A percentile compares a stretch with the other conserved stretches of the same genome.
These are phyloP conservation scores for Typhlichthys eigenmanni DNA, from an alignment of 2,797 vertebrate species.

Conservation along the genomic window DNA sequence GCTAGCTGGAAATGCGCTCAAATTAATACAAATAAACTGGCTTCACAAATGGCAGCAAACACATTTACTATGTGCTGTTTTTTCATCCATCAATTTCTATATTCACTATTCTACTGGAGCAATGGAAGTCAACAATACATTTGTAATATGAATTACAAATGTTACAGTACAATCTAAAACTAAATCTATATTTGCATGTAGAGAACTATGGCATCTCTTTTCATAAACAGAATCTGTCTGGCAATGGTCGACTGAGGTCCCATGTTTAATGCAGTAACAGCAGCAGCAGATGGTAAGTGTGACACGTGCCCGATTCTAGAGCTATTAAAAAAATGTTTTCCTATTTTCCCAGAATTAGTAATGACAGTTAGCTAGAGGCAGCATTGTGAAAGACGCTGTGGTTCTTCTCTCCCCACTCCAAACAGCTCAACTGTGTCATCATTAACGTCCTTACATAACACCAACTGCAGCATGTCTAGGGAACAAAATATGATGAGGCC, in stretches of 20 bases:
- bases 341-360: slow-evolving; percentile 10
- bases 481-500: slow-evolving; percentile 65
- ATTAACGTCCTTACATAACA: slow-evolving; percentile 70
- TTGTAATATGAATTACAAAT: too few species aligned
- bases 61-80: too few species aligned
- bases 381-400: background rate
- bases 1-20: slow-evolving; percentile 18
- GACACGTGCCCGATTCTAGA: background rate
- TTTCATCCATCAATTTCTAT: too few species aligned
- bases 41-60: too few species aligned
- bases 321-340: background rate
- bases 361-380: slow-evolving; percentile 27
- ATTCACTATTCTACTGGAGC: too few species aligned
- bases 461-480: slow-evolving; percentile 62
- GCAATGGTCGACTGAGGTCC: too few species aligned
- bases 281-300: background rate
- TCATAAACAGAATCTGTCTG: too few species aligned
- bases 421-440: slow-evolving; percentile 73
- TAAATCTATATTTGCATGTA: too few species aligned
- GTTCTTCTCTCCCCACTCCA: slow-evolving; percentile 60
- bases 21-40: too few species aligned
- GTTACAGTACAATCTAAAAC: too few species aligned
- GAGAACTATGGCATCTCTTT: too few species aligned
- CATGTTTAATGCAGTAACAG: background rate
- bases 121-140: too few species aligned